Conservation (phyloP, 37 sponge, comb jelly and placozoan genomes). For the Diacarnus erythraeanus region DNA sequence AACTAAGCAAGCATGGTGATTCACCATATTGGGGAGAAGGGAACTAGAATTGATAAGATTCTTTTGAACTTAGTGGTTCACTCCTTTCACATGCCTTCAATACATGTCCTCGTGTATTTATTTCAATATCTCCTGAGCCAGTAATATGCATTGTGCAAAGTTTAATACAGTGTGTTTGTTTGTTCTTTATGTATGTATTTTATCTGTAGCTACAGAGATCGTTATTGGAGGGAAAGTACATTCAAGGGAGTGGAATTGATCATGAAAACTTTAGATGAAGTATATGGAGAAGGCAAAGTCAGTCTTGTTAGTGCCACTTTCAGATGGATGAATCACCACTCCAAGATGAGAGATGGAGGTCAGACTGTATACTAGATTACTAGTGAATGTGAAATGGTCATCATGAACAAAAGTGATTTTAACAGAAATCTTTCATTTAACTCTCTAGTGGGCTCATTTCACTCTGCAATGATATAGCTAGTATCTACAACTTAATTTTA, state of each 20-base stretch:
- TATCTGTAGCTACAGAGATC: slow-evolving; percentile 71
- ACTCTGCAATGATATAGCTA: neutral
- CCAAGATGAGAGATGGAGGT: slow-evolving; percentile 55
- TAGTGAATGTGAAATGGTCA: too few species aligned
- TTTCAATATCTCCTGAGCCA: too few species aligned
- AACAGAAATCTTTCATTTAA: neutral
- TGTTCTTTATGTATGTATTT: too few species aligned
- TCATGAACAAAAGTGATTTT: too few species aligned
- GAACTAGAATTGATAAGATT: too few species aligned
- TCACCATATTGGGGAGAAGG: too few species aligned
- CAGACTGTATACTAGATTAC: too few species aligned
- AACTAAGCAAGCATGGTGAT: too few species aligned
- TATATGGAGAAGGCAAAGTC: slow-evolving; percentile 53
- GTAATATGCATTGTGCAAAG: neutral
- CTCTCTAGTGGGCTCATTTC: neutral
- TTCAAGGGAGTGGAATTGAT: slow-evolving; percentile 66
- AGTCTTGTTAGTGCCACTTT: slow-evolving; percentile 62
- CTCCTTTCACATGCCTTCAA: too few species aligned
- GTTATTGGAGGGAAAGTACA: slow-evolving; percentile 74
- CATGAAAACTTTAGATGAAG: slow-evolving; percentile 49
- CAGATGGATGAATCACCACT: slow-evolving; percentile 85
- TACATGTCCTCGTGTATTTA: too few species aligned
- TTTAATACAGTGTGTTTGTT: too few species aligned
- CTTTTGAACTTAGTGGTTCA: too few species aligned
- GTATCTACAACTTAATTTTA: neutral